Base-by-base conservation (phyloP, 2,113 vertebrate genomes). In the Prinia subflava region DNA sequence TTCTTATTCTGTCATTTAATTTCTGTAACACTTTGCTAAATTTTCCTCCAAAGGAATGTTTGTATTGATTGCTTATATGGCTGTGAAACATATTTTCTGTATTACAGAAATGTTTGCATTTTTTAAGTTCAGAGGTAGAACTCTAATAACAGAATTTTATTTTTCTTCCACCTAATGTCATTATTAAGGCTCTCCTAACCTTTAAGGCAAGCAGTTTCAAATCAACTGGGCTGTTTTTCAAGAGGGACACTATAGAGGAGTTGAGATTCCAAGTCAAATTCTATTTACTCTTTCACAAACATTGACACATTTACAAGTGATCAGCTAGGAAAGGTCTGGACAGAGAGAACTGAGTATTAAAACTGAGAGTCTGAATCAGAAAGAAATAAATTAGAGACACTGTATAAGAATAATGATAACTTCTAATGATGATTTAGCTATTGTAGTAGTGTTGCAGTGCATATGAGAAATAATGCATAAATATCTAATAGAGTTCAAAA, bases 61-160 rank as follows among this genome's bases (percentile, higher is more conserved):
- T 92, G 75, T 95, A 92, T 89, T 84, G 80, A 96, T 96, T 62
- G 31, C n/a, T 95, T 57, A 42, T 83, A 64, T 35, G 30, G 37
- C 67, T 46, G n/a, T 79, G 30, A 50, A 79, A 92, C 21, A 3
- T 46, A 81, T 80, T 91, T 95, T 79, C 28, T 67, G 7, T 73
- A 77, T 89, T 89, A 94, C 30, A 37, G 82, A 88, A 95, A 91
- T 87, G 81, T 65, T 92, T 91, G 59, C 37, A 76, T 93, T 92
- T 93, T 87, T 30, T 94, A 85, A 89, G 50, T 94, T 78, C 75
- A 87, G 73, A 77, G 15, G 27, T 68, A 67, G 56, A 89, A 84
- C 11, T 75, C 80, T n/a, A 53, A 24, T 75, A 64, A 70, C 19
- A 81, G 44, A 56, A 55, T 63, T 82, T 63, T 52, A 19, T 44